Base-by-base conservation (phyloP, 2,888 invertebrate species). In the Lasioglossum leucozonium region DNA sequence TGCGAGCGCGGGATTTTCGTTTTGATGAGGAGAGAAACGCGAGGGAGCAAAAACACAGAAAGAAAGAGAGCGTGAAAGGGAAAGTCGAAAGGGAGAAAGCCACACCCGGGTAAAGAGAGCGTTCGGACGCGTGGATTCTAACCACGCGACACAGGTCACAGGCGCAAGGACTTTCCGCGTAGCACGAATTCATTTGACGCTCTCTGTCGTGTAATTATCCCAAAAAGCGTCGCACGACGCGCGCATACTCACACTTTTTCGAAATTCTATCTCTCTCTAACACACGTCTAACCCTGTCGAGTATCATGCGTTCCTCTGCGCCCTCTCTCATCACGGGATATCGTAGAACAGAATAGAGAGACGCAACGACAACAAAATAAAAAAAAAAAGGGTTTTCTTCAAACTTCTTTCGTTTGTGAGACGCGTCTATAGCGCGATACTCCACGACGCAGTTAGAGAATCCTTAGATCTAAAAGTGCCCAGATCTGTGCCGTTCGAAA, bases 1-100 rank as follows among this genome's bases (percentile, higher is more conserved):
- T 91, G 87, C 90, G 90, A 90, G 89, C 88, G 88, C 85, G 89
- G 84, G 77, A 87, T 83, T 89, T 84, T 88, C 81, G 84, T 87
- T 78, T n/a, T 79, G 69, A 74, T 75, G 72, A 87, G 67, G 62
- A 71, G n/a, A n/a, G n/a, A 76, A 22, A 22, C 37, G 37, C 8
- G 22, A 37, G 22, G 1, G 22, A 11, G 6, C 11, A 67, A 18
- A 34, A 8, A 62, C 0, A 30, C 16, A 11, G n/a, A 58, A 11
- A 58, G 26, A 26, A 26, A 58, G 26, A 26, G 26, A 58, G 26
- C 10, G 34, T 18, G 18, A 22, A 18, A 22, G 22, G 26, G 58
- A 62, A 26, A 30, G 16, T 26, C n/a, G 62, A 30, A 26, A 62
- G 62, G 6, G 62, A 30, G 69, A 84, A 82, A 81, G 74, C 62